A percentile compares a stretch with the other conserved stretches of the same genome.
These are phyloP conservation scores for Ardeotis arabs DNA, from an alignment of 2,113 vertebrate species.

Conservation along the genomic window DNA sequence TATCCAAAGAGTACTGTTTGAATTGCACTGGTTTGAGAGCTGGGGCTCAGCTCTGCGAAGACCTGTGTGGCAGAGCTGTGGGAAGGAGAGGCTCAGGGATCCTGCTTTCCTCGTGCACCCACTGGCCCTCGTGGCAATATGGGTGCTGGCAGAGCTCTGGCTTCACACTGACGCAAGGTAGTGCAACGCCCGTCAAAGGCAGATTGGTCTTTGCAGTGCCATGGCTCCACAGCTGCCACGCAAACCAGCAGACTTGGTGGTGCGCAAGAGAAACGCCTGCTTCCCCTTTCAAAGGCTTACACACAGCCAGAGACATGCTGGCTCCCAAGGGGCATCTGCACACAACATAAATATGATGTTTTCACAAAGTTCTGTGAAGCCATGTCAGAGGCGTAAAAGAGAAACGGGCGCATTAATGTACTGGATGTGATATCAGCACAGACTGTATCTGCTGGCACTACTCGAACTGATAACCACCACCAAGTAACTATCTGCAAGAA, in stretches of 20 bases:
- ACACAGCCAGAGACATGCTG: neutral
- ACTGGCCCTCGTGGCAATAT: fast-evolving
- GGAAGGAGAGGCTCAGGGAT: neutral
- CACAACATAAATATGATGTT: neutral
- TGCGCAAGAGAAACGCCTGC: neutral
- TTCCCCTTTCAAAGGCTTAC: neutral
- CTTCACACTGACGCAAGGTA: neutral
- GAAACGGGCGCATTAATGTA: neutral
- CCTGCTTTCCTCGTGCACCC: neutral
- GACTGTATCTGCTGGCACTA: neutral
- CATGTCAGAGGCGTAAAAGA: neutral
- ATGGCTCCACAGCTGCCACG: neutral
- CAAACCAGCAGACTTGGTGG: fast-evolving
- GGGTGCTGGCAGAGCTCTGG: neutral
- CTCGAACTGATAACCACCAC: fast-evolving
- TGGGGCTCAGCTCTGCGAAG: neutral
- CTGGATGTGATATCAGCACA: neutral
- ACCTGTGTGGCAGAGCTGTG: neutral
- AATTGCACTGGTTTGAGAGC: neutral
- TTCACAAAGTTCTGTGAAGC: neutral
- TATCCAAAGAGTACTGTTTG: neutral
- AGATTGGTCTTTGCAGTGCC: neutral
- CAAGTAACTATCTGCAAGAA: neutral
- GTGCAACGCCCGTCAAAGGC: neutral
- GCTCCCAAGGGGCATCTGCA: neutral